These are phyloP conservation scores for Colossoma macropomum DNA, from an alignment of 2,113 vertebrate genomes.

Conservation along the genomic window DNA sequence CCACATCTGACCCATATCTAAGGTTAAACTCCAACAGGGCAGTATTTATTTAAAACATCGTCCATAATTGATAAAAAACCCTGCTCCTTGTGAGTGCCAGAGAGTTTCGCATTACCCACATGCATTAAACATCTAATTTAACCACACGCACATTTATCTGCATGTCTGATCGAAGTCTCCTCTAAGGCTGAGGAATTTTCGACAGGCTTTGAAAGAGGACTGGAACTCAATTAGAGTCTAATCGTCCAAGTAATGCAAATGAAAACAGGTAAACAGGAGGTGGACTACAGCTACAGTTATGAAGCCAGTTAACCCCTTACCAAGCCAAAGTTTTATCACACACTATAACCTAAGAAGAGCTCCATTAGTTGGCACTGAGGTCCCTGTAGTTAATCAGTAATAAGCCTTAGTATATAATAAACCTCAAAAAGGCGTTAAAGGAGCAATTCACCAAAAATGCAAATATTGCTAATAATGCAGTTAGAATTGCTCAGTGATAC, in stretches of 20 bases:
- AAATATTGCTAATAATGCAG: too few species aligned
- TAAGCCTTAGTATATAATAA: too few species aligned
- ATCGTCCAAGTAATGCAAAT: background rate
- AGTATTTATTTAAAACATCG: conserved; percentile 43
- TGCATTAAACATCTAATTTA: conserved; percentile 31
- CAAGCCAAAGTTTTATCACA: too few species aligned
- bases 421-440: too few species aligned
- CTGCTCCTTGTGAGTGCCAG: conserved; percentile 14
- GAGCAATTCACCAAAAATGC: background rate
- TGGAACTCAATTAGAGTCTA: background rate
- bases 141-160: conserved; percentile 25
- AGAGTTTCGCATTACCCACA: conserved; percentile 5
- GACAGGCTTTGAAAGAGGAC: background rate
- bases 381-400: too few species aligned
- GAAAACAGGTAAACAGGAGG: background rate
- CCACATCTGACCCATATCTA: conserved; percentile 27
- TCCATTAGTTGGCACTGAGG: too few species aligned
- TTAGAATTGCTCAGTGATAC: too few species aligned
- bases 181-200: background rate
- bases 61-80: conserved; percentile 31
- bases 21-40: conserved; percentile 14
- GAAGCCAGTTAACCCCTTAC: too few species aligned
- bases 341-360: too few species aligned
- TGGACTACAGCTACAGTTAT: background rate
- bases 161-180: conserved; percentile 17